Base-by-base conservation (phyloP, 53 echinoderm and acorn worm genomes). In the Paracentrotus lividus region DNA sequence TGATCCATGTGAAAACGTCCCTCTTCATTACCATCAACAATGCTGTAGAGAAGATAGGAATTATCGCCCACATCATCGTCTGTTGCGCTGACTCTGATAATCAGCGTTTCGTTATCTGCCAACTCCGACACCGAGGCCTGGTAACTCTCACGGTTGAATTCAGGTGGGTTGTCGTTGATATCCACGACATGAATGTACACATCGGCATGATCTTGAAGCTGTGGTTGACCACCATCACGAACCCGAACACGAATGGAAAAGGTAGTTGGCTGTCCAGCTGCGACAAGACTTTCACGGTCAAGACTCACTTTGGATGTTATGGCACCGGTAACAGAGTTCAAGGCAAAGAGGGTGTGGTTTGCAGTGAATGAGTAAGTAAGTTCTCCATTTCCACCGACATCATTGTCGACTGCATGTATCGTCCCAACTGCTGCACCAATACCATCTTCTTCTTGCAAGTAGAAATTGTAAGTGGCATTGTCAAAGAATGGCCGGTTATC, bases 401-500 rank as follows among this genome's bases (percentile, higher is more conserved):
- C 98, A 23, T 43, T 72, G 61, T 98, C 97, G 45, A 93, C 76
- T 10, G 98, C 97, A 72, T 90, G 85, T 26, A 98, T 94, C 18
- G 72, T 95, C 26, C 98, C 98, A 86, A 98, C 95, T 15, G 53
- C 24, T 29, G 94, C 88, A 42, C 93, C 90, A 27, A 88, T 36
- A 27, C 47, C 55, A 31, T 94, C 67, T 59, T 97, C 97, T 77
- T 98, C 98, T 49, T 24, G 81, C 1, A 98, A 40, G 64, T 95
- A 87, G 67, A 98, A 98, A 58, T 90, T 93, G 93, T 98, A 98
- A 16, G 96, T 94, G 23, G 85, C 94, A 95, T 97, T 97, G 45
- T 93, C 87, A 92, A 98, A 98, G 29, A 97, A 94, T 21, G 98
- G 98, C 5, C 96, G 94, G 66, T 98, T 97, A 72, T 98, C 98